These are phyloP conservation scores for Cheilosia vulpina DNA, from an alignment of 2,888 invertebrate species.

Conservation along the genomic window DNA sequence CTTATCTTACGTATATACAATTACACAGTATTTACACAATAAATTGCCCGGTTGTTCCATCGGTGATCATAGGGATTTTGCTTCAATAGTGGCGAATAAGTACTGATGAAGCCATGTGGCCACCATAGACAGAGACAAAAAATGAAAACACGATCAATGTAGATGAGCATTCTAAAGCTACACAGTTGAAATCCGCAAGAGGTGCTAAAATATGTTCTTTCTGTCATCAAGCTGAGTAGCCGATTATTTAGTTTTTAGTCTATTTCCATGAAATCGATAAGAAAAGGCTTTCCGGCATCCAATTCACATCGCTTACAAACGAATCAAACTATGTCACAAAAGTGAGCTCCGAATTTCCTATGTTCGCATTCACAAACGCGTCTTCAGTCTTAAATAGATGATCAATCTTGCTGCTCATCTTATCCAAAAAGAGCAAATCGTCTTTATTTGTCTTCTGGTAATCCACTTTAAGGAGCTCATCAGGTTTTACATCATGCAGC, in stretches of 20 bases:
- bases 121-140: no score
- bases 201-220: no score
- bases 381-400: constrained; percentile 72
- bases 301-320: constrained; percentile 2
- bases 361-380: constrained; percentile 40
- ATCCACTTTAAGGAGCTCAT: constrained; percentile 40
- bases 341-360: constrained; percentile 47
- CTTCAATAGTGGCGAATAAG: no score
- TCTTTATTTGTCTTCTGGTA: constrained; percentile 49
- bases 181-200: no score
- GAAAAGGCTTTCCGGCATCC: background rate
- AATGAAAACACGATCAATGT: no score
- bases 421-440: constrained; percentile 57
- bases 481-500: constrained; percentile 25
- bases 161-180: no score
- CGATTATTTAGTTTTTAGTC: no score
- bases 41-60: background rate
- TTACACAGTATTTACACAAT: no score
- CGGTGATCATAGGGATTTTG: no score
- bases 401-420: constrained; percentile 62
- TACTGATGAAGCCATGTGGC: no score
- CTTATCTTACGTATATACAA: no score
- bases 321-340: constrained; percentile 52
- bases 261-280: background rate
- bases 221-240: no score